Evolutionary conservation across 2,797 vertebrate species (phyloP), one percentile per base, ranked within the genome.

Genomic region (Allobates femoralis): DNA sequence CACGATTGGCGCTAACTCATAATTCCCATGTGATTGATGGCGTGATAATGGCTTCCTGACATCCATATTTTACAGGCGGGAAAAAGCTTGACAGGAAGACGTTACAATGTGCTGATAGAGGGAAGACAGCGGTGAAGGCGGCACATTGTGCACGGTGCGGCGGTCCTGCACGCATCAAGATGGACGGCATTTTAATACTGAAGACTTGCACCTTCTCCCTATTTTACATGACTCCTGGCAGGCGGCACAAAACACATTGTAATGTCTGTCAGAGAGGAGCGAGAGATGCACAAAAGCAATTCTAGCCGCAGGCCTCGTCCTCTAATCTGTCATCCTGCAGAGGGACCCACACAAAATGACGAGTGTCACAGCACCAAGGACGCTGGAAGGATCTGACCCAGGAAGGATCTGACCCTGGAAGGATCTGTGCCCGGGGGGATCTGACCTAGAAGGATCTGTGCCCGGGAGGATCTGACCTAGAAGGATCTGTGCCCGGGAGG

Each of bases 11-110:
- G 41, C 67, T 53, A 46, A 53, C 64, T 73, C 56, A 73, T 80
- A 81, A 74, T 80, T 62, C 66, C 30, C 18, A 32, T n/a, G 34
- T 73, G 84, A 86, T 81, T 81, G 84, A 81, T 86, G 67, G 32
- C 19, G 26, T 46, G 84, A 80, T 85, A 85, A 86, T 80, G 66
- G 66, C 30, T 74, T 74, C 53, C 41, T 81, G 84, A 86, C 84
- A 86, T 80, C 84, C 84, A 86, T 74, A 71, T 85, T 86, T 81
- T 74, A n/a, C 84, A 18, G 78, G 51, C 51, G 56, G 78, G 19
- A 62, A 62, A 64, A 74, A 67, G 81, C 62, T 50, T 86, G 84
- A 85, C 74, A 78, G 37, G 77, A 81, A 74, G 66, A 50, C 84
- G 74, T 86, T 71, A 86, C 64, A 79, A 46, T 10, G 84, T 55